Base-by-base conservation (phyloP, 2,888 invertebrate species). In the Zhengitettix transpicula region DNA sequence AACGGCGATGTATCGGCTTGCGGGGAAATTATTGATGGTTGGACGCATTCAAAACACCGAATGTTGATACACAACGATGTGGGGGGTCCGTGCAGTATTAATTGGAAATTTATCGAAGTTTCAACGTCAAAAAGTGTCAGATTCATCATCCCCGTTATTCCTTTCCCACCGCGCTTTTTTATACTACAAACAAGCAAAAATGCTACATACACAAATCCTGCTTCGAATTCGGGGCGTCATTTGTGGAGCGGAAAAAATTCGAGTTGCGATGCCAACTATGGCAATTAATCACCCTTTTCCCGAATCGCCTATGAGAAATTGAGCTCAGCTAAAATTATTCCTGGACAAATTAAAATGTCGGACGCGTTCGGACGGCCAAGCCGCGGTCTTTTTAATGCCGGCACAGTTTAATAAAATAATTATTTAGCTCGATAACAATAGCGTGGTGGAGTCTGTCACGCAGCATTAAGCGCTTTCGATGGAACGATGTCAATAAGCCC, bases 31-130 rank as follows among this genome's bases (percentile, higher is more conserved):
- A 60, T 60, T 60, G 58, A 62, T 60, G 57, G 60, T 55, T 47
- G 42, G 51, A 57, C 56, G 58, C 55, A 58, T 58, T 56, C 57
- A 55, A 55, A 57, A 61, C 59, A 59, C 42, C 40, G 58, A 44
- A 58, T 55, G 60, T 55, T 60, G 59, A 60, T 58, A 62, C 58
- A 62, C 58, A 53, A 41, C 40, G 60, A 44, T 28, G 28, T 54
- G 47, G 42, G 55, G 16, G 55, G 44, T 41, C 44, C 54, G 44
- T 41, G 47, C 55, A 58, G 61, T 57, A 63, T 63, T 63, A 63
- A 63, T 63, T 63, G 63, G 55, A 63, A 63, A 63, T 63, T 63
- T 63, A 63, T 63, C 60, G 63, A 63, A 63, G 63, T 61, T 63
- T 61, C 59, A 58, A 60, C 58, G 61, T 63, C 63, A 61, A 63